These are phyloP conservation scores for Ceraclea dissimilis DNA, from an alignment of 2,888 invertebrate species.

Conservation along the genomic window DNA sequence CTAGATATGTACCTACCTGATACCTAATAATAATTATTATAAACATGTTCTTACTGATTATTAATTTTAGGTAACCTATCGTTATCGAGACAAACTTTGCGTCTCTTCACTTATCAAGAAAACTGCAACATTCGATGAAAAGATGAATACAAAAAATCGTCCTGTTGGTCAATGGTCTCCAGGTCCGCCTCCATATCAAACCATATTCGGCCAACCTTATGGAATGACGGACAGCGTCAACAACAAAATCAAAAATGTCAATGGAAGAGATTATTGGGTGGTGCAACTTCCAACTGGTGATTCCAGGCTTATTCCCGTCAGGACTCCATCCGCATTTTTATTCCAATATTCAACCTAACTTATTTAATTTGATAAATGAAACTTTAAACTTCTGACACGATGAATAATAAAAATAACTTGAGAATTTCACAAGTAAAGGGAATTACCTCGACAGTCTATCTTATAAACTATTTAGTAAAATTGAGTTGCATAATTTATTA, in stretches of 20 bases:
- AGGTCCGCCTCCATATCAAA: conserved; percentile 60
- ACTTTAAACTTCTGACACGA: neutral
- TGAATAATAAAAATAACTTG: too few species aligned
- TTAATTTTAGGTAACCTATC: too few species aligned
- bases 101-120: too few species aligned
- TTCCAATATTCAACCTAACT: conserved; percentile 52
- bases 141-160: neutral
- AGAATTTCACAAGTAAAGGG: too few species aligned
- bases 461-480: too few species aligned
- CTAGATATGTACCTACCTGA: too few species aligned
- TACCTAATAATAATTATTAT: too few species aligned
- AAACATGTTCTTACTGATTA: too few species aligned
- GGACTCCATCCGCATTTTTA: conserved; percentile 69
- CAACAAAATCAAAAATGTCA: conserved; percentile 52
- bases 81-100: too few species aligned
- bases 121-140: too few species aligned
- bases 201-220: conserved; percentile 44
- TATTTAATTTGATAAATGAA: too few species aligned
- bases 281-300: conserved; percentile 53
- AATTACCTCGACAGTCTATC: neutral
- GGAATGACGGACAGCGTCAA: conserved; percentile 30
- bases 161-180: conserved; percentile 20
- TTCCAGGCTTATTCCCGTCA: conserved; percentile 61
- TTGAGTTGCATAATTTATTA: too few species aligned
- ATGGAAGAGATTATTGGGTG: conserved; percentile 71